Evolutionary conservation across 37 sponge, comb jelly and placozoan genomes (phyloP), one percentile per base, ranked within the genome.

Genomic region (Tethya wilhelma): DNA sequence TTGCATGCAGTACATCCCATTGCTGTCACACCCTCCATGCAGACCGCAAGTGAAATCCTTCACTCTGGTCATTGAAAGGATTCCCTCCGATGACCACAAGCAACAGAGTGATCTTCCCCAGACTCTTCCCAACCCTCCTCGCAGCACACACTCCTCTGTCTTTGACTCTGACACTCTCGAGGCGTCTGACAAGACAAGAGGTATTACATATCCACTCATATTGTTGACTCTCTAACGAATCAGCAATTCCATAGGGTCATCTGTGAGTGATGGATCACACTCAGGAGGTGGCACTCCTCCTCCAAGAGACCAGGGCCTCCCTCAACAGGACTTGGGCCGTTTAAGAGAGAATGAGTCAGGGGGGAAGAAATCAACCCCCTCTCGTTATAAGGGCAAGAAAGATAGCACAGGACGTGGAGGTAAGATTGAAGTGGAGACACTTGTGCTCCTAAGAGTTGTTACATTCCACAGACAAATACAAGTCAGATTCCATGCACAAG

Each of bases 121-220:
- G 34, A 20, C 26, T 20, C 66, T 29, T 19, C 79, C 44, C 14
- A 29, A 38, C 12, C 75, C 39, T 11, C 64, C 40, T 9, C 41
- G 6, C 23, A 64, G 30, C 2, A 67, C 68, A 56, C 26, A 14
- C 53, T 11, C 44, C 25, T 67, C 79, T n/a, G 55, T 79, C 25
- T 79, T 79, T 55, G 69, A 79, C 36, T 79, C 79, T 23, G 79
- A 79, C 38, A 79, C 79, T 3, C 56, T 79, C 1, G 57, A 38
- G 32, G 56, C 36, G 26, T 68, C 79, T 46, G 69, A 44, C 28
- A 2, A n/a, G n/a, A n/a, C n/a, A n/a, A n/a, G n/a, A n/a, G n/a
- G n/a, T n/a, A n/a, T n/a, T n/a, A n/a, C n/a, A n/a, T n/a, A n/a
- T n/a, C n/a, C n/a, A n/a, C n/a, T n/a, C n/a, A n/a, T n/a, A n/a